Evolutionary conservation across 2,797 vertebrate species (phyloP).

Genomic region (Paratrypauchen microcephalus): DNA sequence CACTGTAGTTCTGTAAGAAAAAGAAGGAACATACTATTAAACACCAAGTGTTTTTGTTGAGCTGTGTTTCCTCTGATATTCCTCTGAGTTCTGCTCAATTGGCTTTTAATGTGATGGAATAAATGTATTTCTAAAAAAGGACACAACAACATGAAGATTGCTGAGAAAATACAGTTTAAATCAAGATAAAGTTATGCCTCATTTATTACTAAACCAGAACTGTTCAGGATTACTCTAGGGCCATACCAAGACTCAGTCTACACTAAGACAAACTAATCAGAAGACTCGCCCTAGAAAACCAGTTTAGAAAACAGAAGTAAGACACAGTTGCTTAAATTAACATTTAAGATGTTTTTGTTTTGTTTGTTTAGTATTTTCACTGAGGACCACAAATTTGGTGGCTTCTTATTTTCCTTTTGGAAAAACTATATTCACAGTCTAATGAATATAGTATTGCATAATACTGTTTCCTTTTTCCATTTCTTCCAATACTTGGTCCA

Average conservation of each 20-base stretch:
- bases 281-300: too few species aligned
- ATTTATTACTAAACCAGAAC: too few species aligned
- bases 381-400: not conserved
- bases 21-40: conserved; percentile 4
- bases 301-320: not conserved
- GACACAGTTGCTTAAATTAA: not conserved
- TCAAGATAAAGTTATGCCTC: too few species aligned
- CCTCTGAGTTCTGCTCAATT: not conserved
- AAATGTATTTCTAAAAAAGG: too few species aligned
- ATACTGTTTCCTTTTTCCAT: conserved; percentile 35
- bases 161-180: too few species aligned
- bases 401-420: conserved; percentile 1
- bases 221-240: too few species aligned
- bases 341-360: not conserved
- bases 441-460: conserved; percentile 10
- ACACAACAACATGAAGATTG: too few species aligned
- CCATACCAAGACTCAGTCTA: too few species aligned
- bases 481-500: conserved; percentile 37
- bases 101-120: not conserved
- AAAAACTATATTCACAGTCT: conserved; percentile 21
- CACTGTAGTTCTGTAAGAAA: conserved; percentile 90
- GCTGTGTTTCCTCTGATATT: not conserved
- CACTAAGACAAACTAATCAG: too few species aligned
- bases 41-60: not conserved
- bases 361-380: not conserved